phyloP scores from a whole-genome alignment of 1,140 invertebrate genomes.

The Drosophila subobscura region DNA sequence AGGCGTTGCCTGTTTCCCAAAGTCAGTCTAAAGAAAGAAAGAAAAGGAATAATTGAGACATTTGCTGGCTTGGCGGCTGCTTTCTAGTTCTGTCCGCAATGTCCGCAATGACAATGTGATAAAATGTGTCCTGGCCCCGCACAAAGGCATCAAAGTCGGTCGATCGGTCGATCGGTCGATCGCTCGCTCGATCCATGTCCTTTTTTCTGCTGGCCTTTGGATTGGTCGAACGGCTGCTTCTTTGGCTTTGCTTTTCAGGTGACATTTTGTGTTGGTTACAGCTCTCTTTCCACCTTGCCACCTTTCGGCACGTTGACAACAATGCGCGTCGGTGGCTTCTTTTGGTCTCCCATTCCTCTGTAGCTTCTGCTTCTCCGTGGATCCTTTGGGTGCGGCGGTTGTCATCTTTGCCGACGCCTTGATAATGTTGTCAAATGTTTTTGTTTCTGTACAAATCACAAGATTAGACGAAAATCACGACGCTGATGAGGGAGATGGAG shows the following conservation, averaged over 20 bases:
- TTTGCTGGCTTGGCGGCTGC: conserved; percentile 50
- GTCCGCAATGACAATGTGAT: conserved; percentile 70
- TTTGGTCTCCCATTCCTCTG: conserved; percentile 19
- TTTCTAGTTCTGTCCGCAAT: conserved; percentile 58
- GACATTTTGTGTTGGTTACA: conserved; percentile 50
- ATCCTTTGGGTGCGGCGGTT: conserved; percentile 50
- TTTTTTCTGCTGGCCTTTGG: conserved; percentile 24
- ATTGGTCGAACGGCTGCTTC: conserved; percentile 5
- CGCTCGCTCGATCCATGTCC: conserved; percentile 32
- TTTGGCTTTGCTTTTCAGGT: conserved; percentile 59
- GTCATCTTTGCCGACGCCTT: conserved; percentile 59
- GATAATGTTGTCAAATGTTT: conserved; percentile 71
- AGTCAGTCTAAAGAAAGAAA: conserved; percentile 35
- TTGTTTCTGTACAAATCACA: conserved; percentile 50
- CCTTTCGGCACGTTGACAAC: conserved; percentile 73
- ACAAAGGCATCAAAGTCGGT: conserved; percentile 69
- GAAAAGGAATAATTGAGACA: conserved; percentile 64
- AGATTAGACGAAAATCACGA: conserved; percentile 67
- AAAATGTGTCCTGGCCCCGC: conserved; percentile 67
- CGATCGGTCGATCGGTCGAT: no score
- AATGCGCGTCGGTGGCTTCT: conserved; percentile 48
- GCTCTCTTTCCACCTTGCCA: conserved; percentile 63
- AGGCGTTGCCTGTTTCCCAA: conserved; percentile 55
- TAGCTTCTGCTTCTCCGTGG: conserved; percentile 16
- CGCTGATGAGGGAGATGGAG: conserved; percentile 21